Base-by-base conservation (phyloP, 2,888 invertebrate species). In the Adineta ricciae region DNA sequence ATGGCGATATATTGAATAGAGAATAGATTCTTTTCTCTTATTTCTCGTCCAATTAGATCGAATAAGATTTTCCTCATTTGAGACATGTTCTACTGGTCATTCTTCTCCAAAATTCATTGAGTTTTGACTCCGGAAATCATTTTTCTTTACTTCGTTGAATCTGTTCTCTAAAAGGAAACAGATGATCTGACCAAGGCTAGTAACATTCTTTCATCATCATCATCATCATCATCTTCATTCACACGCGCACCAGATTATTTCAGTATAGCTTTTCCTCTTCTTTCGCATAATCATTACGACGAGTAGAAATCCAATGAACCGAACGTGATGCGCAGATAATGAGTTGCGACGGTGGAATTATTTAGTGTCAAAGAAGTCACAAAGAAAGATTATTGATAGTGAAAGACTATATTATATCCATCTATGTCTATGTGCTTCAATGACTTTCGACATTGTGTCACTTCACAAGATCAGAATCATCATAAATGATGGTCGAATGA, bases 131-230 rank as follows among this genome's bases (percentile, higher is more conserved):
- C 64, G 64, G 64, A 64, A 64, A 64, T 32, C 64, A 64, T 21
- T 32, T 64, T 64, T 64, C n/a, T 64, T 64, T 64, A 64, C 64
- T 32, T 64, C 32, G 16, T 32, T 32, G n/a, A n/a, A 64, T 64
- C 64, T 64, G 32, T 64, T 64, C 64, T 64, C 27, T 64, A 16
- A 27, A 64, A 64, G 64, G 64, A 64, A 64, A 64, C 64, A 64
- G 64, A 64, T 64, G 64, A 64, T 64, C 64, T 64, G 27, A n/a
- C 64, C 64, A 64, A 64, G 64, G 64, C 64, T 64, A 64, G 32
- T 32, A n/a, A 64, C 27, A 32, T 32, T 32, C 64, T 64, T 64
- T 64, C 64, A 64, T 64, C 64, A n/a, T 16, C 32, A 64, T 7
- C 11, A 27, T 16, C 32, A 27, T 64, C 64, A 64, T 54, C 54